Evolutionary conservation across 2,797 vertebrate genomes (phyloP).

Genomic region (Danio albolineatus): DNA sequence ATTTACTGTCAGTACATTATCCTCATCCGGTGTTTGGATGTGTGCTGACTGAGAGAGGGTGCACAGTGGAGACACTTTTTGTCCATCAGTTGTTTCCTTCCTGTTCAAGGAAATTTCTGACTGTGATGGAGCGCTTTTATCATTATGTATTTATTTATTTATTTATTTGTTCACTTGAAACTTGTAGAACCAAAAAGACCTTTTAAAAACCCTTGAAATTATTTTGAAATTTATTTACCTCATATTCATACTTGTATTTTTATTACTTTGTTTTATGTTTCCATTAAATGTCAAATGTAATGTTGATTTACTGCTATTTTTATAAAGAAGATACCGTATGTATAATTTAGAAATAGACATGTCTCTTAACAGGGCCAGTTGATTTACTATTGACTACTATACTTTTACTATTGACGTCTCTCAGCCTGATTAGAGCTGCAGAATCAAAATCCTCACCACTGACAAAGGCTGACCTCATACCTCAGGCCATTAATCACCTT

Average conservation of each 20-base stretch:
- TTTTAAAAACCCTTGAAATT: too few relatives aligned
- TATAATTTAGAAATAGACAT: not conserved
- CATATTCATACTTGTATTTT: not conserved
- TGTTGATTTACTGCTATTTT: not conserved
- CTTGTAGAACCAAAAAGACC: too few relatives aligned
- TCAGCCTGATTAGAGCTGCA: conserved; percentile 1
- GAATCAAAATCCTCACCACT: conserved; percentile 1
- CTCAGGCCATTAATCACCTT: not conserved
- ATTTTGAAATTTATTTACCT: too few relatives aligned
- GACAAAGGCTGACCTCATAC: conserved; percentile 11
- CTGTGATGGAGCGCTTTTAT: conserved; percentile 2
- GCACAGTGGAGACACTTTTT: conserved; percentile 5
- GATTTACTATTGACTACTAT: conserved; percentile 30
- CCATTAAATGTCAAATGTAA: not conserved
- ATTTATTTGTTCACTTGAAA: not conserved
- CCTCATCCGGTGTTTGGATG: conserved; percentile 33
- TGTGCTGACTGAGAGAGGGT: conserved; percentile 8
- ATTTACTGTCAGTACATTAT: conserved; percentile 58
- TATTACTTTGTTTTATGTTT: not conserved
- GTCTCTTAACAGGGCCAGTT: not conserved
- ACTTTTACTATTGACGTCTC: conserved; percentile 17
- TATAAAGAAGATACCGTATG: not conserved
- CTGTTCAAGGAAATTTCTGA: conserved; percentile 14
- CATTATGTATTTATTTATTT: not conserved
- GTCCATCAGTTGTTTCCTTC: conserved; percentile 9